phyloP scores from a whole-genome alignment of 2,113 vertebrate species.

The Bos javanicus region DNA sequence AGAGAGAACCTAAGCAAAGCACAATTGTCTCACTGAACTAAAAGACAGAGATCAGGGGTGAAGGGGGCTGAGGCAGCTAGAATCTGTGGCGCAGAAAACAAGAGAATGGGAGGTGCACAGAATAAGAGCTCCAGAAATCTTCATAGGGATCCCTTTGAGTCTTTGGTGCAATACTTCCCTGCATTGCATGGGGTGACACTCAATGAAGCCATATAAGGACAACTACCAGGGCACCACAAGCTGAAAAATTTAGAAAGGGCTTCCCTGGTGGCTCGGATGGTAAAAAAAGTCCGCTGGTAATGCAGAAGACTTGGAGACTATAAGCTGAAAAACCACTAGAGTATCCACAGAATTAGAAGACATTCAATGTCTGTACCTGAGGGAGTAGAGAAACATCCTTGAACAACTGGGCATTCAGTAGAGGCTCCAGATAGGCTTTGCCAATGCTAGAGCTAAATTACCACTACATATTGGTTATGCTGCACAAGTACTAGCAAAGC shows the following conservation, averaged over 20 bases:
- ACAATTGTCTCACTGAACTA: background rate
- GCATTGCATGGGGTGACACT: background rate
- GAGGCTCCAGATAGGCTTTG: background rate
- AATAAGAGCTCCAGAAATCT: background rate
- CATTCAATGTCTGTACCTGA: background rate
- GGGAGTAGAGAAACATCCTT: background rate
- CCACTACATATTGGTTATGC: background rate
- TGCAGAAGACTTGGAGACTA: background rate
- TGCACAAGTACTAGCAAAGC: background rate
- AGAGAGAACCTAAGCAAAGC: background rate
- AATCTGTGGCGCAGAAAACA: background rate
- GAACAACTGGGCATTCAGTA: background rate
- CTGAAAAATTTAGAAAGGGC: background rate
- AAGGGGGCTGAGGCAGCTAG: background rate
- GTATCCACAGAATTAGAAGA: background rate
- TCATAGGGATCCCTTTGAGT: background rate
- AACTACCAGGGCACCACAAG: background rate
- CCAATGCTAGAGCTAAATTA: background rate
- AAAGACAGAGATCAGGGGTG: background rate
- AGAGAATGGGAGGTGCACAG: background rate
- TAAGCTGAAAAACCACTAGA: background rate
- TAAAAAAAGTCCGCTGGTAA: background rate
- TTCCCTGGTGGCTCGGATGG: background rate
- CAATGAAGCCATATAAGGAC: background rate
- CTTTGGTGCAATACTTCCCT: background rate